phyloP scores from a whole-genome alignment of 2,113 vertebrate genomes.

The Neotoma lepida region DNA sequence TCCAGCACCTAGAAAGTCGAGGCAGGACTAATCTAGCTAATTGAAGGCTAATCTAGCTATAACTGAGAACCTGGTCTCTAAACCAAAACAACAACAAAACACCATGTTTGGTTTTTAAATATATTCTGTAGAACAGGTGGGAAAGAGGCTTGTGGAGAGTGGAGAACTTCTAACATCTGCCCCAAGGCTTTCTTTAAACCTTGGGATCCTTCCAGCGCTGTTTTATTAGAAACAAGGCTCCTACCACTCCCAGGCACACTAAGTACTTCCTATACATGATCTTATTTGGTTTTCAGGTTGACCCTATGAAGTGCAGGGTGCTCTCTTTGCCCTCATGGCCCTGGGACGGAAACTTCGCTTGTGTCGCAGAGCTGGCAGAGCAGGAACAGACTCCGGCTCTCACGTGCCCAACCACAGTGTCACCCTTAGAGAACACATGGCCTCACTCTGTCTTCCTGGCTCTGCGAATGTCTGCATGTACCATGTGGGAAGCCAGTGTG shows the following conservation, averaged over 20 bases:
- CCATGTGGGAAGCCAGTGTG: background rate
- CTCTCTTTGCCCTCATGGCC: background rate
- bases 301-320: background rate
- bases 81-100: background rate
- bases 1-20: background rate
- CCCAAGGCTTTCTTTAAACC: constrained; percentile 3
- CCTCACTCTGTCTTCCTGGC: background rate
- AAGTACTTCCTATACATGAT: background rate
- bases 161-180: background rate
- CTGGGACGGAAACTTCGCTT: background rate
- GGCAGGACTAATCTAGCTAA: background rate
- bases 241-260: background rate
- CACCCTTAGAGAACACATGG: background rate
- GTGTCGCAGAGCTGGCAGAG: background rate
- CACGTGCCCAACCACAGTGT: background rate
- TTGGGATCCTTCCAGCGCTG: background rate
- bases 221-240: constrained; percentile 6
- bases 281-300: background rate
- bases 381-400: background rate
- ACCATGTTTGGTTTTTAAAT: background rate
- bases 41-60: background rate
- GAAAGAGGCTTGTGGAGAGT: constrained; percentile 30
- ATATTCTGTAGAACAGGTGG: background rate
- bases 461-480: background rate
- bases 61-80: background rate